Base-by-base conservation (phyloP, 2,113 vertebrate genomes). In the Polyodon spathula region DNA sequence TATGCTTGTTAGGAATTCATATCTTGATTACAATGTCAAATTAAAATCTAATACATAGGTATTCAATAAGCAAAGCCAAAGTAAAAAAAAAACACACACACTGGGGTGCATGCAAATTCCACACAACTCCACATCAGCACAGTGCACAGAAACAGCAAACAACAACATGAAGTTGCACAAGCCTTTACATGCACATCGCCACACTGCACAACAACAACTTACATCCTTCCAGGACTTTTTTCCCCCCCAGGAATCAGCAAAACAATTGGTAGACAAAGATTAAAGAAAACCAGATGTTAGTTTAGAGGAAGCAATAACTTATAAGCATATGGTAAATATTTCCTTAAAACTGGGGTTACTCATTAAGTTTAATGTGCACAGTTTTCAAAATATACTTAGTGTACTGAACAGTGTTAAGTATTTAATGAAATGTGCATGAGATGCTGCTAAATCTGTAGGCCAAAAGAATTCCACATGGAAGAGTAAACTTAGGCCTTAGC, bases 221-320 rank as follows among this genome's bases (percentile, higher is more conserved):
- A 98, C 94, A 91, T 92, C 87, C 86, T 81, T 92, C 86, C 87
- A 92, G 92, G 85, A 97, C 89, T 92, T 93, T 93, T 92, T 90
- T 77, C 78, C 81, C 83, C 81, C 86, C 84, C 84, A 73, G 88
- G 84, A 90, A 89, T 86, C 86, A 87, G 87, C 85, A 89, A 86
- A 80, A 81, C 78, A 87, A 79, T 71, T 79, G 81, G 76, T 68
- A 86, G 85, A 90, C 70, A 81, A 72, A 81, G 80, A 89, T 88
- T 85, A 84, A 86, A 91, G 81, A 93, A 85, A 91, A 88, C 65
- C 68, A 84, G 65, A 82, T 76, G 80, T 96, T 92, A 94, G 84
- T 86, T 64, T 40, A 64, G 74, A 77, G 73, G 78, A 80, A 59
- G 54, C 70, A 73, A 77, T 59, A 67, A 51, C 59, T 68, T 65